Base-by-base conservation (phyloP, 1,140 invertebrate genomes). In the Planococcus citri region DNA sequence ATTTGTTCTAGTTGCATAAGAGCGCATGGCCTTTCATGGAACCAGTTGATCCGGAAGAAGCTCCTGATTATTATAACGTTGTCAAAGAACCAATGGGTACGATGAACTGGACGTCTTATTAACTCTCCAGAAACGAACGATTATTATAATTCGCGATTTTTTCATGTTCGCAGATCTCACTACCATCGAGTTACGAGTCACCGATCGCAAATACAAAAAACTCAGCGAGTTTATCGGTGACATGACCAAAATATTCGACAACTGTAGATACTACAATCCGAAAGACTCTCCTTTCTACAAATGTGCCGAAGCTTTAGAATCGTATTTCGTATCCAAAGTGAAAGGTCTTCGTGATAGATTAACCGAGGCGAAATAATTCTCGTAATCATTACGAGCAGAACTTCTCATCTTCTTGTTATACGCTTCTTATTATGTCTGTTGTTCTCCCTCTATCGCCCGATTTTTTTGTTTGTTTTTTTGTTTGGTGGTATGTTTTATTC, bases 51-150 rank as follows among this genome's bases (percentile, higher is more conserved):
- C 90, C 90, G 61, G 87, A 87, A 74, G 92, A 97, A 83, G 94
- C 92, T 58, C 95, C 95, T 10, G 94, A 96, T 80, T 98, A 98
- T 81, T 97, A 97, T 78, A 89, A 92, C 84, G 89, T 98, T 68
- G 94, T 98, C 71, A 96, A 95, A 80, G 94, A 98, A 82, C 95
- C 95, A 68, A 97, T 98, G 94, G 95, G 95, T 97, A 84, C 83
- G 84, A 79, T 64, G 20, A 22, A 33, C 17, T 29, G 4, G 27
- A 2, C 60, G 12, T 64, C 10, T 25, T 61, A 69, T 14, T 71
- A n/a, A 51, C 12, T 14, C 21, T 64, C 21, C 2, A 58, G n/a
- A n/a, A n/a, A n/a, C 20, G 64, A 9, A 14, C 14, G 17, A 68
- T n/a, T 25, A 8, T n/a, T 27, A 12, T n/a, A 33, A 29, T 68